A percentile compares a stretch with the other conserved stretches of the same genome.
Conservation (phyloP, 2,888 invertebrate species). For the Neoaliturus tenellus region DNA sequence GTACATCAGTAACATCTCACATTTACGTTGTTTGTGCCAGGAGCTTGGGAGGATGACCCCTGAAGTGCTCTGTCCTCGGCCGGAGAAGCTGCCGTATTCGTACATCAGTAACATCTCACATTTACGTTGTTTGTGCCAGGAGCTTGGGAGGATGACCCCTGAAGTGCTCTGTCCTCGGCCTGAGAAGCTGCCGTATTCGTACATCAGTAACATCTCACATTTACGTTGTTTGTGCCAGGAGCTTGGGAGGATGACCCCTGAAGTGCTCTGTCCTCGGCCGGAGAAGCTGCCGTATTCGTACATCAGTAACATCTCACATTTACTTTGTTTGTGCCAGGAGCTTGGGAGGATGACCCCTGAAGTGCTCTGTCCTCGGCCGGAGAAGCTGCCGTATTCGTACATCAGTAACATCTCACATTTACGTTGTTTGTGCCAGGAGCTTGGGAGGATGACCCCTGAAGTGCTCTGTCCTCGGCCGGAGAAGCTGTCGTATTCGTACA, state of each 20-base stretch:
- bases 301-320: too few species aligned
- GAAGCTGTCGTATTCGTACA: conserved; percentile 78
- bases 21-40: neutral
- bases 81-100: conserved; percentile 72
- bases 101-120: too few species aligned
- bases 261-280: conserved; percentile 51
- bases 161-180: conserved; percentile 52
- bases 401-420: too few species aligned
- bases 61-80: conserved; percentile 49
- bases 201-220: too few species aligned
- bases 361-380: conserved; percentile 56
- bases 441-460: neutral
- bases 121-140: neutral
- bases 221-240: neutral
- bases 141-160: neutral
- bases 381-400: conserved; percentile 76
- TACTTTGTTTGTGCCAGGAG: too few species aligned
- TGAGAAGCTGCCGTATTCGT: conserved; percentile 74
- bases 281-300: conserved; percentile 76
- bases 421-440: neutral
- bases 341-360: neutral
- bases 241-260: neutral
- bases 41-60: neutral
- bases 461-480: conserved; percentile 59
- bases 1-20: too few species aligned